A percentile compares a stretch with the other conserved stretches of the same genome.
These are phyloP conservation scores for Cetonia aurata DNA, from an alignment of 2,888 invertebrate genomes.

Conservation along the genomic window DNA sequence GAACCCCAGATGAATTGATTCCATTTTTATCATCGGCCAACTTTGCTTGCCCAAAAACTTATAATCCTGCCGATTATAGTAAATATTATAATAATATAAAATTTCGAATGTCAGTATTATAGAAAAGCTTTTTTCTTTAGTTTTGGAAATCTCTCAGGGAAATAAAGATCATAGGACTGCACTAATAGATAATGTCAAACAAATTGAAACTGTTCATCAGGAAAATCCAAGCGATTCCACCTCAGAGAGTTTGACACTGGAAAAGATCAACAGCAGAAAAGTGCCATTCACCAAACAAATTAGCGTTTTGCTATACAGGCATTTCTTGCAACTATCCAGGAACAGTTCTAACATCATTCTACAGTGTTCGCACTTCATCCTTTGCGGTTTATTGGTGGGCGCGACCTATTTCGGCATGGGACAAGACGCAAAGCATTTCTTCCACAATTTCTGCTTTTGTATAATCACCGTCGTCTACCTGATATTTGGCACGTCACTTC, in stretches of 20 bases:
- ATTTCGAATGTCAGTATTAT: not conserved
- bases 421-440: conserved; percentile 39
- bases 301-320: conserved; percentile 30
- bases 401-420: conserved; percentile 40
- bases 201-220: no score
- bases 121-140: not conserved
- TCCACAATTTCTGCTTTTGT: conserved; percentile 42
- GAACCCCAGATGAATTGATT: conserved; percentile 76
- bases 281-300: conserved; percentile 35
- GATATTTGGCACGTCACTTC: conserved; percentile 34
- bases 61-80: conserved; percentile 84
- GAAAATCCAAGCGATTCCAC: no score
- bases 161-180: not conserved
- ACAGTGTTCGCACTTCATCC: conserved; percentile 41
- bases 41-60: conserved; percentile 80
- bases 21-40: conserved; percentile 76
- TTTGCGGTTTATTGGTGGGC: conserved; percentile 38
- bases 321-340: conserved; percentile 38
- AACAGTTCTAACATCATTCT: conserved; percentile 38
- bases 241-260: not conserved
- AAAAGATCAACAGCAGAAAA: not conserved
- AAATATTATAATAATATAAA: conserved; percentile 47
- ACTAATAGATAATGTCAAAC: not conserved
- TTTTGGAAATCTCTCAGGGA: conserved; percentile 14
- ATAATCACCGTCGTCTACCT: conserved; percentile 41